phyloP scores from a whole-genome alignment of 2,113 vertebrate genomes.

The Bettongia penicillata region DNA sequence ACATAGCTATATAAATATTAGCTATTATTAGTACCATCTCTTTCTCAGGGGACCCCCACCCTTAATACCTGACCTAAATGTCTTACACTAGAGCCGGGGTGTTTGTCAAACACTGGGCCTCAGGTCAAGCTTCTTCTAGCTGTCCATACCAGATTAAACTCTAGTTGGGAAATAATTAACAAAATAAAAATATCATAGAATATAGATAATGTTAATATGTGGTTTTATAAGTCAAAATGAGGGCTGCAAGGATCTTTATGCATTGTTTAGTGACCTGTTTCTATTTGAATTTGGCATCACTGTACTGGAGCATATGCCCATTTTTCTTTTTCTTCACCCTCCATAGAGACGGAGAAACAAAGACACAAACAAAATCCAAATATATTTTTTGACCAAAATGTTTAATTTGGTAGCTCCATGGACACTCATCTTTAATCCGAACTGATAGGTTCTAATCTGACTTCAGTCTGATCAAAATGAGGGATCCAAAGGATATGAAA shows the following conservation, averaged over 20 bases:
- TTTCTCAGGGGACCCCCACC: too few relatives aligned
- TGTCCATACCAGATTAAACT: neutral
- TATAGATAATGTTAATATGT: neutral
- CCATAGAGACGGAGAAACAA: neutral
- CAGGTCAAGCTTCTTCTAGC: neutral
- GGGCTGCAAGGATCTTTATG: neutral
- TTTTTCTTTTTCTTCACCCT: neutral
- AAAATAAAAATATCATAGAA: neutral
- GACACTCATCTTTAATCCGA: neutral
- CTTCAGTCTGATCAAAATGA: neutral
- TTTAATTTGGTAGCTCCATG: neutral
- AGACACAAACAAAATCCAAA: neutral
- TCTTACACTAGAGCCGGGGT: neutral
- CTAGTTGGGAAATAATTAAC: neutral
- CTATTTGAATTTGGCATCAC: neutral
- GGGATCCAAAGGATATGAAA: neutral
- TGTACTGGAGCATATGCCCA: neutral
- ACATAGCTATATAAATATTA: too few relatives aligned
- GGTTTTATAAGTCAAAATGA: neutral
- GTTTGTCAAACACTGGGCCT: neutral
- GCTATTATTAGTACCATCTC: too few relatives aligned
- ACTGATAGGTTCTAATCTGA: neutral
- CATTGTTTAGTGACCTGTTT: neutral
- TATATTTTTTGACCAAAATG: neutral
- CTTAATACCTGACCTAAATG: neutral